phyloP scores from a whole-genome alignment of 2,797 vertebrate species.

The Smutsia gigantea region DNA sequence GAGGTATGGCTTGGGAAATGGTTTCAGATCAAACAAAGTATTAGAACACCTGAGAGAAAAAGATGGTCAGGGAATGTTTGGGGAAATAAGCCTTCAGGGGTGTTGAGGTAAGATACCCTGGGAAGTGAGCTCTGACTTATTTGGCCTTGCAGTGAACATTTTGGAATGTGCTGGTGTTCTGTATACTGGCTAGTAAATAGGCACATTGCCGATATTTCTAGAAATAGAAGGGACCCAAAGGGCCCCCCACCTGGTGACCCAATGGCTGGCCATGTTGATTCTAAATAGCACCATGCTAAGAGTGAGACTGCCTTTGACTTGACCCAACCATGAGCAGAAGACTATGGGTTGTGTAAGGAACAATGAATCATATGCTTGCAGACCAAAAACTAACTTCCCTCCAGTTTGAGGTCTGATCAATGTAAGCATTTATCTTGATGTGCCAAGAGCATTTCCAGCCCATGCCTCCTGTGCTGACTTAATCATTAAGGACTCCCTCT shows the following conservation, averaged over 20 bases:
- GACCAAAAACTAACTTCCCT: background rate
- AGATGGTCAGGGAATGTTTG: background rate
- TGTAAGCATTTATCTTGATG: background rate
- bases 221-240: background rate
- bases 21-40: background rate
- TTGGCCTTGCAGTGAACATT: background rate
- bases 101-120: background rate
- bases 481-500: too few species aligned
- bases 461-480: too few species aligned
- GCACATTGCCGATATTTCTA: background rate
- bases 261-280: background rate
- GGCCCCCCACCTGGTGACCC: background rate
- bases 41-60: background rate
- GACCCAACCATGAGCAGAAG: background rate
- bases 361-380: background rate
- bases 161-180: background rate
- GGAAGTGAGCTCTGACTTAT: background rate
- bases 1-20: background rate
- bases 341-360: background rate
- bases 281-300: background rate
- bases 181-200: background rate
- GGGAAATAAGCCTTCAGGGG: background rate
- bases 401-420: background rate
- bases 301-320: background rate
- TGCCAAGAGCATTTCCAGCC: too few species aligned